A percentile compares a stretch with the other conserved stretches of the same genome.
phyloP scores from a whole-genome alignment of 2,888 invertebrate species.

The Nomada fabriciana region DNA sequence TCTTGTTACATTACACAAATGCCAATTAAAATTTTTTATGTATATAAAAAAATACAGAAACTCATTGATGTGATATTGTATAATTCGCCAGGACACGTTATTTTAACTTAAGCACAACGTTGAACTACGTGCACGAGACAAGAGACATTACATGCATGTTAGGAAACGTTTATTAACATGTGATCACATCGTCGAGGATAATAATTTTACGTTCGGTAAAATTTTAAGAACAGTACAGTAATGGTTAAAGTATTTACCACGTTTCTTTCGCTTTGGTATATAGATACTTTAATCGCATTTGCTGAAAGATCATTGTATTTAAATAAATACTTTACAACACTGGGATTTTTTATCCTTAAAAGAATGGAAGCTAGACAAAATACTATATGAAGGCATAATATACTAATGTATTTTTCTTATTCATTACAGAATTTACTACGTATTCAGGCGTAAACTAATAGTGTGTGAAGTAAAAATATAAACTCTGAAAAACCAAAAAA shows the following conservation, averaged over 20 bases:
- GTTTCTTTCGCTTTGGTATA: neutral
- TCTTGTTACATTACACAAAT: slow-evolving; percentile 21
- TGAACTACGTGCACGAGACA: slow-evolving; percentile 16
- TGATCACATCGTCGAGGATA: too few relatives aligned
- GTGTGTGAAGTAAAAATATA: neutral
- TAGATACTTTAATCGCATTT: neutral
- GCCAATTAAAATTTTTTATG: slow-evolving; percentile 15
- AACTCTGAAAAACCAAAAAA: neutral
- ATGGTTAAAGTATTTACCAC: slow-evolving; percentile 11
- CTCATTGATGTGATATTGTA: slow-evolving; percentile 67
- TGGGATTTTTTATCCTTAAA: slow-evolving; percentile 12
- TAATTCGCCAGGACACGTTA: slow-evolving; percentile 42
- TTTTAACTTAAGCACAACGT: neutral
- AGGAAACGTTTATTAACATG: too few relatives aligned
- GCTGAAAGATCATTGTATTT: neutral
- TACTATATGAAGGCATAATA: slow-evolving; percentile 2
- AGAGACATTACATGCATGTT: neutral
- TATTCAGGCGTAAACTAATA: neutral
- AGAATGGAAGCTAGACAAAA: neutral
- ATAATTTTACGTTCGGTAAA: neutral
- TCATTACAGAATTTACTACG: neutral
- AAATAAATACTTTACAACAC: neutral
- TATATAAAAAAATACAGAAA: slow-evolving; percentile 29
- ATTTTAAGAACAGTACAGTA: slow-evolving; percentile 5
- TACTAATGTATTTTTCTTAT: neutral